Evolutionary conservation across 2,113 vertebrate genomes (phyloP).

Genomic region (Gracilinanus agilis): DNA sequence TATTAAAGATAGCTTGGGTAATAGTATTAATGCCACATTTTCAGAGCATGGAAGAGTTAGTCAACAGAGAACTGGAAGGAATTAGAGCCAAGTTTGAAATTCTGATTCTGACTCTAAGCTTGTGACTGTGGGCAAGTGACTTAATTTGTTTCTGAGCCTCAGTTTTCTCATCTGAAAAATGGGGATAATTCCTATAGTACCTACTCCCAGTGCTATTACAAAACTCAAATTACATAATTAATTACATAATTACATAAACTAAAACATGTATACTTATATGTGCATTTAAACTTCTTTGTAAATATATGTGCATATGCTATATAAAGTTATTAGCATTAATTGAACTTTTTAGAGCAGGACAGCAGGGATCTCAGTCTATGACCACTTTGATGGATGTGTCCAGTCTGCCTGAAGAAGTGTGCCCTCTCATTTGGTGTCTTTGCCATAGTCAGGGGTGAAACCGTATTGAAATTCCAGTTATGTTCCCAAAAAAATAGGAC

Average conservation of each 20-base stretch:
- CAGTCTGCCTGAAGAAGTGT: background rate
- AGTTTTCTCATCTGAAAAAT: background rate
- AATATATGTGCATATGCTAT: background rate
- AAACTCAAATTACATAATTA: background rate
- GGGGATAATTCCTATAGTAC: background rate
- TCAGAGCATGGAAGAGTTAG: too few species aligned
- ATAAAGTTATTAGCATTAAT: background rate
- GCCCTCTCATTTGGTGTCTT: background rate
- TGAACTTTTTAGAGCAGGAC: background rate
- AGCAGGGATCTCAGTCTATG: background rate
- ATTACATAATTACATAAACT: too few species aligned
- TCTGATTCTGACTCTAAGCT: background rate
- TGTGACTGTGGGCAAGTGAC: background rate
- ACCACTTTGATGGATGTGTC: background rate
- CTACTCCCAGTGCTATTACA: background rate
- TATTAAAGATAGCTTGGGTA: background rate
- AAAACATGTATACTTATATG: background rate
- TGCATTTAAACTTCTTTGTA: background rate
- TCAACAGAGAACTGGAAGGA: background rate
- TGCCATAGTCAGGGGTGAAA: background rate
- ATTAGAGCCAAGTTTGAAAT: background rate
- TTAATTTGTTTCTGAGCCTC: too few species aligned
- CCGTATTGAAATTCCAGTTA: slow-evolving; percentile 29
- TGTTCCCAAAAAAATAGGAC: slow-evolving; percentile 31
- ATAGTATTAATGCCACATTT: background rate